A percentile compares a stretch with the other conserved stretches of the same genome.
These are phyloP conservation scores for Oryzaephilus surinamensis DNA, from an alignment of 1,140 invertebrate species.

Conservation along the genomic window DNA sequence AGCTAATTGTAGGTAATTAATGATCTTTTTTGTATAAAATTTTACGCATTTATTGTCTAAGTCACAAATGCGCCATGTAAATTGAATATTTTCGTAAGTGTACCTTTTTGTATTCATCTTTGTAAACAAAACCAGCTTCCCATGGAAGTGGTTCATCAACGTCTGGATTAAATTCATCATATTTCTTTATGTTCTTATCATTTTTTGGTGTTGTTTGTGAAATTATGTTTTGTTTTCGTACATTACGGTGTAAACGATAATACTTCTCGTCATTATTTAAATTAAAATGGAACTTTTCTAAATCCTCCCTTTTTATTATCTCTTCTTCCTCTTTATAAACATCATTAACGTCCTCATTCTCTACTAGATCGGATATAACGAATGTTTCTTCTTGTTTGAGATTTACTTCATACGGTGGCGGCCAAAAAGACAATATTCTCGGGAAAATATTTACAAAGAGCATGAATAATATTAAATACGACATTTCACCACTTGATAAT, in stretches of 20 bases:
- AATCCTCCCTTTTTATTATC: too few species aligned
- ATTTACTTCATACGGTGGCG: conserved; percentile 25
- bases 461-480: not conserved
- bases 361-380: conserved; percentile 28
- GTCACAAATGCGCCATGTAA: too few species aligned
- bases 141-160: too few species aligned
- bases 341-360: conserved; percentile 23
- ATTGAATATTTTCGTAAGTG: not conserved
- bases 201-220: conserved; percentile 8
- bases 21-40: too few species aligned
- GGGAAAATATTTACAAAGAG: not conserved
- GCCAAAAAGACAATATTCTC: conserved; percentile 19
- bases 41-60: too few species aligned
- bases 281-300: conserved; percentile 13
- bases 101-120: not conserved
- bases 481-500: conserved; percentile 4
- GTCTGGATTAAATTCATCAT: conserved; percentile 5
- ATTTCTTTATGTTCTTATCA: not conserved
- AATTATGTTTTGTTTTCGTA: conserved; percentile 6
- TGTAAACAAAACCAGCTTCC: not conserved
- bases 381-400: conserved; percentile 28
- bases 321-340: conserved; percentile 29
- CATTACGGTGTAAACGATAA: conserved; percentile 19
- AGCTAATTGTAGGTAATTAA: too few species aligned
- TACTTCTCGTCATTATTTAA: conserved; percentile 19